A percentile compares a stretch with the other conserved stretches of the same genome.
These are phyloP conservation scores for Notospermus geniculatus DNA, from an alignment of 1,140 invertebrate species.

Conservation along the genomic window DNA sequence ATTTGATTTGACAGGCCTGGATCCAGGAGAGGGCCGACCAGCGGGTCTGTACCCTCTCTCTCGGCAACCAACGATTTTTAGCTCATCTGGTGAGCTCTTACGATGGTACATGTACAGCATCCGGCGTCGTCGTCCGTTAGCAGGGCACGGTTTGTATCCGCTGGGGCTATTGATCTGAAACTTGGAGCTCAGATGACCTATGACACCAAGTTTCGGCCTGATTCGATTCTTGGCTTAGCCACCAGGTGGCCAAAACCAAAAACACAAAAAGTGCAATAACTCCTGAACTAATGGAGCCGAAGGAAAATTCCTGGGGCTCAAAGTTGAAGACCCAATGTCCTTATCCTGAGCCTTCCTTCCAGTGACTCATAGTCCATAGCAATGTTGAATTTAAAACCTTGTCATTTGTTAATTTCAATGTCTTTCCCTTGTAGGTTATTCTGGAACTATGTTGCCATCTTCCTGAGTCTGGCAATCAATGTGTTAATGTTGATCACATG, in stretches of 20 bases:
- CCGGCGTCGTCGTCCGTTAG: no score
- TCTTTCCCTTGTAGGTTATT: conserved; percentile 18
- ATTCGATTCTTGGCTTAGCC: no score
- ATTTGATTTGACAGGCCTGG: no score
- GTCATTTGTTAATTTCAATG: not conserved
- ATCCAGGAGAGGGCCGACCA: no score
- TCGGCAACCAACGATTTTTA: not conserved
- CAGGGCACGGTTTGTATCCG: no score
- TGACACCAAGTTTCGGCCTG: no score
- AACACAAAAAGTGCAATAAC: no score
- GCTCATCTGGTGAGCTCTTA: not conserved
- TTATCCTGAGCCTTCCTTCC: not conserved
- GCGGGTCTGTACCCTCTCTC: not conserved
- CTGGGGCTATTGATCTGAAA: no score
- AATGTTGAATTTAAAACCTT: not conserved
- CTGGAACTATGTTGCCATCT: conserved; percentile 17
- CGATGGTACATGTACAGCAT: no score
- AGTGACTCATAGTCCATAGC: not conserved
- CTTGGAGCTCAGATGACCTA: no score
- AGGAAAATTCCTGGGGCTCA: not conserved
- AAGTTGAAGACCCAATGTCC: not conserved
- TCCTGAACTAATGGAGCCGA: no score
- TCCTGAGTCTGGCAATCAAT: conserved; percentile 25
- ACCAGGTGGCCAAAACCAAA: no score
- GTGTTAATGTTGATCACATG: conserved; percentile 25